A percentile compares a stretch with the other conserved stretches of the same genome.
Evolutionary conservation across 2,888 invertebrate species (phyloP).

Genomic region (Omphaloscelis lunosa): DNA sequence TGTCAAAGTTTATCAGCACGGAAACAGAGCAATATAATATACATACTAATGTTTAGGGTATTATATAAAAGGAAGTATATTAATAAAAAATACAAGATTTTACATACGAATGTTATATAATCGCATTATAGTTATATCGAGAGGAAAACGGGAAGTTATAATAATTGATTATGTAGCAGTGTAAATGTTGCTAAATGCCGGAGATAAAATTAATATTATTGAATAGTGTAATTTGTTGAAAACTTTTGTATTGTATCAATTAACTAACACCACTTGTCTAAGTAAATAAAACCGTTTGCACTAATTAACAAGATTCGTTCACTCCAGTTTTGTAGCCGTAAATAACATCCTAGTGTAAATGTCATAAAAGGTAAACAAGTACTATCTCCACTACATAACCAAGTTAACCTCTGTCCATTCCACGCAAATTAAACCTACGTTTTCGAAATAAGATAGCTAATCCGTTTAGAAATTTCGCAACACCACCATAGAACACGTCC

Average conservation of each 20-base stretch:
- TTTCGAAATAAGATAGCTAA: slow-evolving; percentile 28
- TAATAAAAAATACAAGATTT: slow-evolving; percentile 8
- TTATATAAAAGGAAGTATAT: slow-evolving; percentile 3
- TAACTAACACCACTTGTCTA: not conserved
- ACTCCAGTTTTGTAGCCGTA: not conserved
- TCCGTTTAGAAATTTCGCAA: slow-evolving; percentile 35
- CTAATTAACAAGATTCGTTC: not conserved
- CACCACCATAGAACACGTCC: slow-evolving; percentile 19
- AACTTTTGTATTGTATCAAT: not conserved
- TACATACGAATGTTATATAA: slow-evolving; percentile 9
- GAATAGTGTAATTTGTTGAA: not conserved
- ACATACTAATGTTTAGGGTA: slow-evolving; percentile 4
- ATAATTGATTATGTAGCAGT: slow-evolving; percentile 3
- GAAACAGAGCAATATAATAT: slow-evolving; percentile 3
- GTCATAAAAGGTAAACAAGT: not conserved
- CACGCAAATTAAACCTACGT: slow-evolving; percentile 17
- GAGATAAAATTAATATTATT: slow-evolving; percentile 3
- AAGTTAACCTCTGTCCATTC: not conserved
- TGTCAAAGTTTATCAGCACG: slow-evolving; percentile 33
- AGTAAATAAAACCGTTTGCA: not conserved
- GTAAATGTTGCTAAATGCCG: slow-evolving; percentile 14
- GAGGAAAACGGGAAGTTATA: slow-evolving; percentile 14
- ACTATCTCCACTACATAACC: no score
- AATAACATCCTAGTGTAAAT: not conserved
- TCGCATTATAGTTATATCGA: not conserved